Evolutionary conservation across 2,888 invertebrate genomes (phyloP).

Genomic region (Scaptomyza reducta): DNA sequence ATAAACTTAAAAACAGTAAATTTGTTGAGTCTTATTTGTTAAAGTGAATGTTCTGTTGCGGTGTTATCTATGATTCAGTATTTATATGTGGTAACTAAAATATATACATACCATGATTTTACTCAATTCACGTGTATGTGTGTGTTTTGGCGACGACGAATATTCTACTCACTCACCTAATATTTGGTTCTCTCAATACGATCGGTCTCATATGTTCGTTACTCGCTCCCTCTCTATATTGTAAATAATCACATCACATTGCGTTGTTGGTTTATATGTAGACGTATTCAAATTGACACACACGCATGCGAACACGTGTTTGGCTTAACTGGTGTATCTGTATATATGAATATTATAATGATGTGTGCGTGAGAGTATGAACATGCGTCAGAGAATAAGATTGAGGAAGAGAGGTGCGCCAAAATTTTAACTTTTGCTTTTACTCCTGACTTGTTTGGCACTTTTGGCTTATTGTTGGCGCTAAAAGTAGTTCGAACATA

Average conservation of each 20-base stretch:
- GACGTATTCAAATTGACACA: constrained; percentile 8
- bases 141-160: background rate
- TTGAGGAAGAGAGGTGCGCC: constrained; percentile 11
- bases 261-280: constrained; percentile 4
- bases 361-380: background rate
- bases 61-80: too few relatives aligned
- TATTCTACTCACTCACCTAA: background rate
- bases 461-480: constrained; percentile 6
- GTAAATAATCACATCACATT: constrained; percentile 2
- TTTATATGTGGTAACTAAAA: too few relatives aligned
- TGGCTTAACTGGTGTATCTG: background rate
- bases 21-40: too few relatives aligned
- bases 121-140: background rate
- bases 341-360: constrained; percentile 1
- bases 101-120: background rate
- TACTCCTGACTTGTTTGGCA: constrained; percentile 10
- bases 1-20: too few relatives aligned
- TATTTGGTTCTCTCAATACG: background rate
- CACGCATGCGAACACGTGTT: constrained; percentile 27
- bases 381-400: background rate
- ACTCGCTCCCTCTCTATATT: background rate
- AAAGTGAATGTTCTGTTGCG: too few relatives aligned
- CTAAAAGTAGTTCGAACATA: constrained; percentile 4
- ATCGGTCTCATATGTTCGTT: background rate
- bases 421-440: constrained; percentile 44